Conservation (phyloP, 2,888 invertebrate species). For the Octonoba sinensis region DNA sequence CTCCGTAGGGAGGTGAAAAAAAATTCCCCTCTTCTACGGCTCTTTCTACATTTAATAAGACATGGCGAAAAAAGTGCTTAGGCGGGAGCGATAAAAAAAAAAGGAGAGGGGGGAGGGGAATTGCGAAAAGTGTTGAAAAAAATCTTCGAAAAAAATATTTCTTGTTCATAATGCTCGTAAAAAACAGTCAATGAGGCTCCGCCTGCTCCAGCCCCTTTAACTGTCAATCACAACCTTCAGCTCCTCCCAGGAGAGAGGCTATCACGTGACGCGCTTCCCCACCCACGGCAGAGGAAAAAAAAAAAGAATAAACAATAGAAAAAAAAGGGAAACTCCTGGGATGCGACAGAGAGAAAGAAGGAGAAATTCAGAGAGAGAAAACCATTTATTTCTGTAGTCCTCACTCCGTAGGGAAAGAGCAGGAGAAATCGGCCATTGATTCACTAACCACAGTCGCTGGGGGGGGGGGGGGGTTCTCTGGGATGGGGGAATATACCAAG, state of each 20-base stretch:
- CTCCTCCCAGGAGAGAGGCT: conserved; percentile 61
- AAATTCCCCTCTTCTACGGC: conserved; percentile 4
- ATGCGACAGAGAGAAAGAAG: conserved; percentile 31
- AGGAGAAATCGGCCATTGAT: conserved; percentile 62
- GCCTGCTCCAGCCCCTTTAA: conserved; percentile 43
- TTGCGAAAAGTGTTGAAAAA: conserved; percentile 53
- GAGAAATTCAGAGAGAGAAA: conserved; percentile 61
- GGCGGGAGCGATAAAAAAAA: conserved; percentile 43
- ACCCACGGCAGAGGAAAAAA: conserved; percentile 49
- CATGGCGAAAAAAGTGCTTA: conserved; percentile 30
- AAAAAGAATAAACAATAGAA: conserved; percentile 10
- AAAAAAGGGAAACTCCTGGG: conserved; percentile 16
- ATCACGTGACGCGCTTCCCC: conserved; percentile 59
- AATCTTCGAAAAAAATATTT: conserved; percentile 24
- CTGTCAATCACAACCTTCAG: conserved; percentile 45
- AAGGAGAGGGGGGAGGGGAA: conserved; percentile 14
- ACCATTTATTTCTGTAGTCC: conserved; percentile 62
- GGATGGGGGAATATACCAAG: conserved; percentile 30
- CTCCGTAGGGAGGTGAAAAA: conserved; percentile 6
- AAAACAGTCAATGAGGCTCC: conserved; percentile 29
- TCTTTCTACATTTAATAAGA: conserved; percentile 18
- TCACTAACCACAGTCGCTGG: conserved; percentile 60
- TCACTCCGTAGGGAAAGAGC: conserved; percentile 39
- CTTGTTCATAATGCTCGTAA: conserved; percentile 34
- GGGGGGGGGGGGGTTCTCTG: conserved; percentile 33